Conservation (phyloP, 2,888 invertebrate genomes). For the Drosophila hamatofila region DNA sequence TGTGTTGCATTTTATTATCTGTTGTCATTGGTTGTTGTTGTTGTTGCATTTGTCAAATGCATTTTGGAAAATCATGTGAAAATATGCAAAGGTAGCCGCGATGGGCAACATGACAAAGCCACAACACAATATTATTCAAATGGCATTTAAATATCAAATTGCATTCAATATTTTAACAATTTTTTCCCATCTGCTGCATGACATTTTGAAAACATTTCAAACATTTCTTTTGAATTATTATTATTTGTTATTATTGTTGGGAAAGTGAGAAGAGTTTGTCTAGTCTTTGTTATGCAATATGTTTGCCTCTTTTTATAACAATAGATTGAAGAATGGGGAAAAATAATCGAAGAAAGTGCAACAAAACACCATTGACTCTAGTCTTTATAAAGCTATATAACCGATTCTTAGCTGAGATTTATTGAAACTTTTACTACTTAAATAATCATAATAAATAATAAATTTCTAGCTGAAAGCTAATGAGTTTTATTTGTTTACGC, state of each 20-base stretch:
- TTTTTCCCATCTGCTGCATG: slow-evolving; percentile 37
- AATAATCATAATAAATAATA: background rate
- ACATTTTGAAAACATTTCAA: slow-evolving; percentile 39
- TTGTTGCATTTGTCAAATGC: slow-evolving; percentile 45
- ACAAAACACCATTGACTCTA: background rate
- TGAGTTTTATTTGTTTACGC: background rate
- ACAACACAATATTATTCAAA: slow-evolving; percentile 68
- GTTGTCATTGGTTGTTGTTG: slow-evolving; percentile 7
- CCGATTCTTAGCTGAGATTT: background rate
- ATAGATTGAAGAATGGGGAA: slow-evolving; percentile 9
- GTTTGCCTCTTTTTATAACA: background rate
- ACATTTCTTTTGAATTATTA: slow-evolving; percentile 34
- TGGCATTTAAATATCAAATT: slow-evolving; percentile 58
- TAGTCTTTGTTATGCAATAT: slow-evolving; percentile 15
- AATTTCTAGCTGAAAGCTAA: background rate
- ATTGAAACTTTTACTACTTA: background rate
- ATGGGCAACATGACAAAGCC: slow-evolving; percentile 65
- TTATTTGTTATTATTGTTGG: slow-evolving; percentile 21
- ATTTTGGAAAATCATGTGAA: slow-evolving; percentile 60
- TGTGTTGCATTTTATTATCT: slow-evolving; percentile 59
- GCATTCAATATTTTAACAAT: slow-evolving; percentile 45
- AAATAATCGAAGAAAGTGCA: background rate
- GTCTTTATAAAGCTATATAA: background rate
- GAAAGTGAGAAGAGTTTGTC: slow-evolving; percentile 14
- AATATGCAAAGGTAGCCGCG: slow-evolving; percentile 28